Evolutionary conservation across 2,797 vertebrate genomes (phyloP).

Genomic region (Sebastes nivosus): DNA sequence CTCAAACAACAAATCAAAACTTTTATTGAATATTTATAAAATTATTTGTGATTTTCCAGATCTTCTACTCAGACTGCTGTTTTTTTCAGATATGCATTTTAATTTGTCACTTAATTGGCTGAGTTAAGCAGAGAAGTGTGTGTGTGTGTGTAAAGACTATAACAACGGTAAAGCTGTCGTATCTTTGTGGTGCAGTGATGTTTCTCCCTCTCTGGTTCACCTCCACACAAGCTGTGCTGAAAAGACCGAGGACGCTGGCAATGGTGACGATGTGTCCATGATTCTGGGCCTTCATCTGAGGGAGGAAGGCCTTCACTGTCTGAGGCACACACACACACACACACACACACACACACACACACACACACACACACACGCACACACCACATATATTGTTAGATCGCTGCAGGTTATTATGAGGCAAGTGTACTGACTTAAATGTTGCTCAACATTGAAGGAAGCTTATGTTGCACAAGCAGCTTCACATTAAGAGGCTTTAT

Average conservation of each 20-base stretch:
- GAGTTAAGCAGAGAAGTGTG: neutral
- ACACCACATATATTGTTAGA: neutral
- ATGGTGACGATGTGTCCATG: constrained; percentile 69
- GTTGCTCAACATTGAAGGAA: constrained; percentile 35
- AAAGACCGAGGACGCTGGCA: constrained; percentile 75
- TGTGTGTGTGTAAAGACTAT: neutral
- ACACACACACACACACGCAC: constrained; percentile 4
- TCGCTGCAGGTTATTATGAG: neutral
- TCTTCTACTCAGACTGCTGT: neutral
- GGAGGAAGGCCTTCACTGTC: constrained; percentile 77
- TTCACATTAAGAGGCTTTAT: constrained; percentile 66
- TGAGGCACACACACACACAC: constrained; percentile 34
- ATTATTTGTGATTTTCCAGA: neutral
- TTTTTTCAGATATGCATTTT: neutral
- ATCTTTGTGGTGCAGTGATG: neutral
- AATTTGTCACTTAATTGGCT: neutral
- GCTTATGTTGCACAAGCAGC: constrained; percentile 34
- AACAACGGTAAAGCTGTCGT: neutral
- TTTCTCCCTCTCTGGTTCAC: constrained; percentile 44
- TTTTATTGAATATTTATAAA: neutral
- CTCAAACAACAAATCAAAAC: neutral
- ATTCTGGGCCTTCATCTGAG: constrained; percentile 72
- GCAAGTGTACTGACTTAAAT: constrained; percentile 20
- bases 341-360: neutral
- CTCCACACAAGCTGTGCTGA: constrained; percentile 76